Percentiles rank a stretch among this genome's conserved stretches.
Evolutionary conservation across 1,140 invertebrate species (phyloP).

Genomic region (Aphelinus atriplicis): DNA sequence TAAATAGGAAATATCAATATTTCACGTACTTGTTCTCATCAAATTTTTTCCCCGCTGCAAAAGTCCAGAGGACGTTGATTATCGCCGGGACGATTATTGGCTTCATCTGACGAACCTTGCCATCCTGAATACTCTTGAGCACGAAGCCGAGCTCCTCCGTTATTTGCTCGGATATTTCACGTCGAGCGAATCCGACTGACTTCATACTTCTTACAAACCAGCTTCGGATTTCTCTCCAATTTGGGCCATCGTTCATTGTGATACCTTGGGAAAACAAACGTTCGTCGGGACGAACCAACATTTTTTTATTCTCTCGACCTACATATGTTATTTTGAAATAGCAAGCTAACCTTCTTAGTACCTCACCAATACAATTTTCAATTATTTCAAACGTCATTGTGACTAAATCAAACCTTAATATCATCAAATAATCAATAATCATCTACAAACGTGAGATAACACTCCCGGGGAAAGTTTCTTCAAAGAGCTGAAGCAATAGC

Average conservation of each 20-base stretch:
- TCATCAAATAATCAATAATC: too few relatives aligned
- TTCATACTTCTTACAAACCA: conserved; percentile 78
- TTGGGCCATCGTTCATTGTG: conserved; percentile 78
- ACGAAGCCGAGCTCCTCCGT: conserved; percentile 70
- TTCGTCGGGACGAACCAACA: too few relatives aligned
- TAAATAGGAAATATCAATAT: too few relatives aligned
- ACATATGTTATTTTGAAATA: too few relatives aligned
- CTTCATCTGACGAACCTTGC: conserved; percentile 57
- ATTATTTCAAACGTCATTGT: too few relatives aligned
- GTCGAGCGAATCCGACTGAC: conserved; percentile 79
- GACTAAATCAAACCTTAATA: too few relatives aligned
- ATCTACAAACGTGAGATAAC: too few relatives aligned
- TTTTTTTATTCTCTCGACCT: too few relatives aligned
- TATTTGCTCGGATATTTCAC: conserved; percentile 77
- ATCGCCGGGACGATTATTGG: conserved; percentile 70
- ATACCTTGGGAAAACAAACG: conserved; percentile 66
- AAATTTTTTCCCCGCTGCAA: conserved; percentile 73
- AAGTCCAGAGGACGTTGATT: conserved; percentile 80
- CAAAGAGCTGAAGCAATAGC: too few relatives aligned
- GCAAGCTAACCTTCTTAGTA: too few relatives aligned
- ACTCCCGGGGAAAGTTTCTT: too few relatives aligned
- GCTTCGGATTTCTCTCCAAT: conserved; percentile 79
- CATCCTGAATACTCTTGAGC: conserved; percentile 62
- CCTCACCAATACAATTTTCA: too few relatives aligned
- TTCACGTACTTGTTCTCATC: conserved; percentile 48